Evolutionary conservation across 2,888 invertebrate genomes (phyloP).

Genomic region (Trichacis sp.): DNA sequence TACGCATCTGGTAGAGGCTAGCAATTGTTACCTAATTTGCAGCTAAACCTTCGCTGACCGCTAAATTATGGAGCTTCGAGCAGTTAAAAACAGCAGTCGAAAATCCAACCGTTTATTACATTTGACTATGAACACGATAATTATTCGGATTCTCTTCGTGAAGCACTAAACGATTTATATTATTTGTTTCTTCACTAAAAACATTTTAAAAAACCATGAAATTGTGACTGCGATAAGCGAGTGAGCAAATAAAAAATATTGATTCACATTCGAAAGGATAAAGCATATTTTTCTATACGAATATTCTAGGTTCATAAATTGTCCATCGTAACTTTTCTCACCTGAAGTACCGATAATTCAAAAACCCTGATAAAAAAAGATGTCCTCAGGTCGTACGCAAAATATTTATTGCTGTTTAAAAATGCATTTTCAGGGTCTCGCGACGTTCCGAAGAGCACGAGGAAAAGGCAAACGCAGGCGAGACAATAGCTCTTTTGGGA

Average conservation of each 20-base stretch:
- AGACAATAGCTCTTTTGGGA: constrained; percentile 65
- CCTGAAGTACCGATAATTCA: background rate
- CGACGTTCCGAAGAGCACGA: constrained; percentile 39
- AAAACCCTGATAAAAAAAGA: background rate
- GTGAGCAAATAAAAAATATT: too few relatives aligned
- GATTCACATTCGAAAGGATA: too few relatives aligned
- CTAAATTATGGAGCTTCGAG: constrained; percentile 52
- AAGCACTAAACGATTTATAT: too few relatives aligned
- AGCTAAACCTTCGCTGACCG: constrained; percentile 63
- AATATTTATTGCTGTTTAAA: background rate
- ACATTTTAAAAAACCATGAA: too few relatives aligned
- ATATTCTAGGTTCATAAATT: too few relatives aligned
- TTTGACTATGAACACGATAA: constrained; percentile 7
- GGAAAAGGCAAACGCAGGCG: constrained; percentile 51
- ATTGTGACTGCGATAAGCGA: too few relatives aligned
- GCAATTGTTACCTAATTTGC: constrained; percentile 67
- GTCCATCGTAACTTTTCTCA: too few relatives aligned
- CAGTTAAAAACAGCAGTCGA: constrained; percentile 34
- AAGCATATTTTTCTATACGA: too few relatives aligned
- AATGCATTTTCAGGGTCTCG: background rate
- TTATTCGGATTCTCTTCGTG: too few relatives aligned
- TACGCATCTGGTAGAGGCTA: constrained; percentile 46
- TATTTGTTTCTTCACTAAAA: too few relatives aligned
- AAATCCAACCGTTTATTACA: constrained; percentile 22
- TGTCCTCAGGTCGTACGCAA: background rate